A percentile compares a stretch with the other conserved stretches of the same genome.
phyloP scores from a whole-genome alignment of 2,888 invertebrate species.

The Asteroscopus sphinx region DNA sequence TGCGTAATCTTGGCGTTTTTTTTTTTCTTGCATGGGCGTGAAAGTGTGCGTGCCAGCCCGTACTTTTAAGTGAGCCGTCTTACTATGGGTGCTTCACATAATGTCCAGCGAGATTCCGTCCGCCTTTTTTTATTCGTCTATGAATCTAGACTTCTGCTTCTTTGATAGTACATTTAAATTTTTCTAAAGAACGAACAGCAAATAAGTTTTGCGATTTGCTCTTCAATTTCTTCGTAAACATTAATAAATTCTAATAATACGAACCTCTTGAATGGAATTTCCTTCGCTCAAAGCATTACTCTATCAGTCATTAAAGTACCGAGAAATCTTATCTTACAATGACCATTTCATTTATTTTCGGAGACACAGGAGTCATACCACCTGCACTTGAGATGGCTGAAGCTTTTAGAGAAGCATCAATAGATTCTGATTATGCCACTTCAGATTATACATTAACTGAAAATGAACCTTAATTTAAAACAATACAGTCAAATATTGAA shows the following conservation, averaged over 20 bases:
- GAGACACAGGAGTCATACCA: conserved; percentile 87
- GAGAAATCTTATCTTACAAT: conserved; percentile 81
- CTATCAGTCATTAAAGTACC: conserved; percentile 66
- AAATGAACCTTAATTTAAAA: conserved; percentile 52
- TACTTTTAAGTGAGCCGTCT: too few species aligned
- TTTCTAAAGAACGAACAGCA: background rate
- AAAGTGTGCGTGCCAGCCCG: too few species aligned
- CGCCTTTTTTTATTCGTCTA: too few species aligned
- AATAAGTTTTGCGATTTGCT: conserved; percentile 14
- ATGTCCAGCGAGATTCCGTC: too few species aligned
- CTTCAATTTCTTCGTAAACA: conserved; percentile 35
- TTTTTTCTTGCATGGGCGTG: too few species aligned
- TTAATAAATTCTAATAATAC: conserved; percentile 33
- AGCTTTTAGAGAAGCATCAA: conserved; percentile 85
- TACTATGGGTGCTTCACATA: too few species aligned
- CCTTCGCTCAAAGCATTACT: conserved; percentile 60
- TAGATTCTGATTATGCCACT: conserved; percentile 81
- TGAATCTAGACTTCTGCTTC: too few species aligned
- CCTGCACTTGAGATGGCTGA: conserved; percentile 85
- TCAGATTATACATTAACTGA: conserved; percentile 62
- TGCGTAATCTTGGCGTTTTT: too few species aligned
- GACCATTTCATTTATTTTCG: conserved; percentile 88
- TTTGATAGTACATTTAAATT: too few species aligned
- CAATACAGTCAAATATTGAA: conserved; percentile 47
- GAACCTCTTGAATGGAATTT: conserved; percentile 60